phyloP scores from a whole-genome alignment of 2,888 invertebrate species.

The Andricus quercusramuli region DNA sequence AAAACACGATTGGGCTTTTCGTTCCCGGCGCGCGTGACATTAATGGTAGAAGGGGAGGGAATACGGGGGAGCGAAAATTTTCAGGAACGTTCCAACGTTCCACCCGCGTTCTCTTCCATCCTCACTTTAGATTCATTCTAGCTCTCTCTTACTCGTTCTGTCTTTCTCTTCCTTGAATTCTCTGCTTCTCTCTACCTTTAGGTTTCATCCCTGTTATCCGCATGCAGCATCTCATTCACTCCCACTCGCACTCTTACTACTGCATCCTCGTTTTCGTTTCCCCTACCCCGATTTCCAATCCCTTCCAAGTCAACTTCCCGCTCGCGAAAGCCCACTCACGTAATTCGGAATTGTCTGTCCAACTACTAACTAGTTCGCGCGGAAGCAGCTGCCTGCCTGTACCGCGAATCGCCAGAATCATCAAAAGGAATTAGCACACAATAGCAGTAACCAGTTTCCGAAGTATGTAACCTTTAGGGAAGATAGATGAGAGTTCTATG shows the following conservation, averaged over 20 bases:
- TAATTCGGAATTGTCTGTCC: constrained; percentile 72
- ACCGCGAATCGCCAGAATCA: constrained; percentile 60
- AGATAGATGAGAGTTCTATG: not conserved
- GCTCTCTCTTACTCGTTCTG: constrained; percentile 40
- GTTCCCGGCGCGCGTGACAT: constrained; percentile 56
- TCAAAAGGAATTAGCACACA: constrained; percentile 65
- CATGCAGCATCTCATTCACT: constrained; percentile 35
- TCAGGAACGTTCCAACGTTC: constrained; percentile 47
- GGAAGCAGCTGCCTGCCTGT: constrained; percentile 54
- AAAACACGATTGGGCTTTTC: constrained; percentile 63
- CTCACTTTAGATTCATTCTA: constrained; percentile 41
- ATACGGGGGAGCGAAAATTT: constrained; percentile 44
- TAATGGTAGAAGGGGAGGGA: constrained; percentile 55
- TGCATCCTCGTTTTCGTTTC: constrained; percentile 24
- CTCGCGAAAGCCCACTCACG: constrained; percentile 55
- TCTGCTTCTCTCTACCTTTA: not conserved
- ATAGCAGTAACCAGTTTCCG: constrained; percentile 33
- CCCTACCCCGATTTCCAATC: constrained; percentile 21
- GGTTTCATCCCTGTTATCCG: constrained; percentile 21
- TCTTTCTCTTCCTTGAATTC: constrained; percentile 26
- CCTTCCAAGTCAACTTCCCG: constrained; percentile 36
- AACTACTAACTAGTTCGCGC: constrained; percentile 71
- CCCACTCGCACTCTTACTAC: constrained; percentile 15
- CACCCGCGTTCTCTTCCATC: constrained; percentile 25
- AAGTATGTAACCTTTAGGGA: not conserved